Base-by-base conservation (phyloP, 1,140 invertebrate genomes). In the Drosophila lini region DNA sequence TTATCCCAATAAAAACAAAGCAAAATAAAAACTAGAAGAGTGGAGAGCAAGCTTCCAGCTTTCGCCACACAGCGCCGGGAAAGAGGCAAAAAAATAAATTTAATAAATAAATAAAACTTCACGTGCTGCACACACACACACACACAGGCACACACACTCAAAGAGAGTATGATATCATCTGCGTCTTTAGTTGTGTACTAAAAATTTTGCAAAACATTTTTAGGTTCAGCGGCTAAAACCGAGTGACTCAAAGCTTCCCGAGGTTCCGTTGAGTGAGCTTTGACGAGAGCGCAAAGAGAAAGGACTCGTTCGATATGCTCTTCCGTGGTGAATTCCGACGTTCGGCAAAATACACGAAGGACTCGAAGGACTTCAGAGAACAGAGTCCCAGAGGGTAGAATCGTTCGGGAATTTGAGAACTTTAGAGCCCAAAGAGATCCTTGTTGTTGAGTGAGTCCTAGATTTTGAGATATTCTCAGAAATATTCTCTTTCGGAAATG, bases 81-180 rank as follows among this genome's bases (percentile, higher is more conserved):
- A 74, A 61, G 57, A 48, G 16, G 28, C 34, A n/a, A 48, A 52
- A 69, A 69, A 70, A 71, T 56, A 68, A 74, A 76, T 55, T 68
- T 64, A 70, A 81, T 86, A 86, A 85, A 85, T 85, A 81, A 82
- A 86, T 85, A 86, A 79, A 86, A 85, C 75, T 78, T 73, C 70
- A 81, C 81, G 81, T 83, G 76, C 69, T 56, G 58, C n/a, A n/a
- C 34, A 50, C 57, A 50, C 10, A n/a, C 45, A n/a, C 45, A 22
- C 16, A 9, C 2, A 22, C 42, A 19, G 16, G 19, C 8, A 42
- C 9, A 74, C 52, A 67, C 60, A 60, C 44, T 44, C 56, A 50
- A 31, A 50, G 11, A 38, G 19, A 60, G 25, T 63, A 59, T 58
- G 50, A 48, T 36, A 61, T 50, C 73, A 67, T 80, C 73, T 81